Conservation (phyloP, 1,140 invertebrate genomes). For the Grapholita molesta region DNA sequence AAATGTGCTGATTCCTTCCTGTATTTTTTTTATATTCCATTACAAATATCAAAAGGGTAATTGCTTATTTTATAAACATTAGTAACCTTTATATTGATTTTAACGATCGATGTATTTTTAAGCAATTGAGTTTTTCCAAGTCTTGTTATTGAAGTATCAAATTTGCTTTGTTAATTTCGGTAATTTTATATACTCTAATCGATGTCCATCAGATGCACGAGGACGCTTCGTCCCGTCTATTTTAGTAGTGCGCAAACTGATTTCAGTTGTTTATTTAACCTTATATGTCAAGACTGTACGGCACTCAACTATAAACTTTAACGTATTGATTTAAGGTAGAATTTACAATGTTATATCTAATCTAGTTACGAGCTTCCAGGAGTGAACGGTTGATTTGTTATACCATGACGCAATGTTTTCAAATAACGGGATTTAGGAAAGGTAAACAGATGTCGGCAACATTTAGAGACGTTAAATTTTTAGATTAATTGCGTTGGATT, state of each 20-base stretch:
- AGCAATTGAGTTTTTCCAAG: conserved; percentile 37
- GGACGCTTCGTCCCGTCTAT: neutral
- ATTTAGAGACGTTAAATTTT: conserved; percentile 16
- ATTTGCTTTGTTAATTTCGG: conserved; percentile 63
- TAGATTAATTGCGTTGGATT: conserved; percentile 3
- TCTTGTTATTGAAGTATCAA: conserved; percentile 54
- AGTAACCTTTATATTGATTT: conserved; percentile 36
- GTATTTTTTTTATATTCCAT: neutral
- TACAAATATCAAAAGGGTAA: neutral
- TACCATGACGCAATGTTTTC: conserved; percentile 17
- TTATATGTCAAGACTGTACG: neutral
- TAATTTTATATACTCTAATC: conserved; percentile 61
- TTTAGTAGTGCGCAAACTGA: conserved; percentile 8
- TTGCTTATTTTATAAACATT: neutral
- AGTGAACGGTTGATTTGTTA: conserved; percentile 5
- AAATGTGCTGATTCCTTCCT: conserved; percentile 34
- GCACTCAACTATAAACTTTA: neutral
- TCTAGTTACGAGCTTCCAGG: neutral
- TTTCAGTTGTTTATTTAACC: neutral
- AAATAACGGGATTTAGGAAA: conserved; percentile 18
- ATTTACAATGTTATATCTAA: neutral
- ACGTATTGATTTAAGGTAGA: neutral
- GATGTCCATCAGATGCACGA: conserved; percentile 21
- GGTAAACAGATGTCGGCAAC: conserved; percentile 13
- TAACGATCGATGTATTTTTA: conserved; percentile 52